Base-by-base conservation (phyloP, 1,140 invertebrate genomes). In the Euborellia annulipes region DNA sequence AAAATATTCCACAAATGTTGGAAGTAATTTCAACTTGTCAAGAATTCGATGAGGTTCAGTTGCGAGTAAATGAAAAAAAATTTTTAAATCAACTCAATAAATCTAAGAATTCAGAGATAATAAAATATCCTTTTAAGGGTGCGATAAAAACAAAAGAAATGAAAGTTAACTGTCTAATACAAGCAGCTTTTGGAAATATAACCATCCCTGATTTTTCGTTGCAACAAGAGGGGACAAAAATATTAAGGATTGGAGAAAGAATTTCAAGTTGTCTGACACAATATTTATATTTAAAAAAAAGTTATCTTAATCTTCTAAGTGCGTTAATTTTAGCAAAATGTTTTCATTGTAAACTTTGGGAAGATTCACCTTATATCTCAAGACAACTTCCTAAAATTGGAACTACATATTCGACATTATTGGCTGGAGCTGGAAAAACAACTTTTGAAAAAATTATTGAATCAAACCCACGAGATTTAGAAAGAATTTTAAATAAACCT, bases 301-400 rank as follows among this genome's bases (percentile, higher is more conserved):
- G 27, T 6, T 48, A 22, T 32, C 14, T n/a, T 23, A 37, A 18
- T 3, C 53, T 81, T n/a, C 49, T 77, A 2, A 76, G 71, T 56
- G 62, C 79, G 1, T 56, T 76, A 18, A 59, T 73, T 13, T 60
- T 85, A 18, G 60, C 63, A 2, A 84, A 85, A 65, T 79, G 78
- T 54, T 65, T 85, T 41, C 57, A 62, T 20, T 68, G 74, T 2
- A 68, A 71, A 51, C 58, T 86, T 14, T 87, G 83, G 84, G 79
- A 85, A 54, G 75, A 85, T 55, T 82, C 81, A 0, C 66, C 62
- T 17, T 76, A 70, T 59, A 69, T 85, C n/a, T 65, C 72, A 18
- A 72, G 72, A 54, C 83, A 86, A 55, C 56, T 87, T 13, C 71
- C 72, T 45, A 75, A 75, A 36, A 82, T 87, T 47, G 82, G 82